These are phyloP conservation scores for Hemiprocne comata DNA, from an alignment of 2,113 vertebrate species.

Conservation along the genomic window DNA sequence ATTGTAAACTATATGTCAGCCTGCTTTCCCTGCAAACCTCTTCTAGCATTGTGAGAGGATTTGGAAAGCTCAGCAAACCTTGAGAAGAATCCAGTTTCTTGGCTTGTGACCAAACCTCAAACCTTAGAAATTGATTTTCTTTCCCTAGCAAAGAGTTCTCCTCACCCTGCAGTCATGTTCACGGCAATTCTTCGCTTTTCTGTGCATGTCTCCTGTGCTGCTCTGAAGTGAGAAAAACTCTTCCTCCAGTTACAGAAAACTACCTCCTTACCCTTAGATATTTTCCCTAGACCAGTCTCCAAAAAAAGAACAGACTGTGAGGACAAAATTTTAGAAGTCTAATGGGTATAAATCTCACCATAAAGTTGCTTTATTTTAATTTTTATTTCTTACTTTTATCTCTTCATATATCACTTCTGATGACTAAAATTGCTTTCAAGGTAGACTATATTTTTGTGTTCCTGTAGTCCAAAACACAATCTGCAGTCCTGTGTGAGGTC, in stretches of 20 bases:
- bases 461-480: neutral
- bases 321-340: neutral
- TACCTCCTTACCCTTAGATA: neutral
- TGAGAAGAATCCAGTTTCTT: constrained; percentile 36
- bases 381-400: neutral
- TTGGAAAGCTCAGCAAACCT: constrained; percentile 53
- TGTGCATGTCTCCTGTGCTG: neutral
- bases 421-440: neutral
- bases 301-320: neutral
- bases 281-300: neutral
- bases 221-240: neutral
- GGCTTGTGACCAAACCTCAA: constrained; percentile 52
- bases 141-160: constrained; percentile 7
- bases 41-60: constrained; percentile 31
- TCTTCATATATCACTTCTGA: neutral
- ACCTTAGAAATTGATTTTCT: constrained; percentile 45
- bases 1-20: constrained; percentile 14
- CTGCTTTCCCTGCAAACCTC: constrained; percentile 19
- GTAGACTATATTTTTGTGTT: neutral
- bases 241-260: neutral
- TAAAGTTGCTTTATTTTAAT: neutral
- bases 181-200: neutral
- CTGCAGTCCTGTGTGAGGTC: neutral
- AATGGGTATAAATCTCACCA: neutral
- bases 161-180: neutral